Conservation (phyloP, 2,888 invertebrate genomes). For the Junonia oenone region DNA sequence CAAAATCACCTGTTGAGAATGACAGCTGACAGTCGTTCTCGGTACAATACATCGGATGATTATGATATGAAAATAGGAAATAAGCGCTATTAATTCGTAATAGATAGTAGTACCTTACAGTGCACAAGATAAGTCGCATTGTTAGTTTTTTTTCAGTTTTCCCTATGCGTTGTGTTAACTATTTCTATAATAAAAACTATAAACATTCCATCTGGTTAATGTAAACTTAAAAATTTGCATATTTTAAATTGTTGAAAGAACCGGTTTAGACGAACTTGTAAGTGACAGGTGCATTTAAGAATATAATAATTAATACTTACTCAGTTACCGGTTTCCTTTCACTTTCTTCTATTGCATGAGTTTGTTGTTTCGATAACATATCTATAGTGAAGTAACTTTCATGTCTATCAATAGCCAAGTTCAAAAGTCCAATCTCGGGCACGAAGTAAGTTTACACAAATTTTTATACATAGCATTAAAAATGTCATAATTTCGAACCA, state of each 20-base stretch:
- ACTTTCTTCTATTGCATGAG: slow-evolving; percentile 23
- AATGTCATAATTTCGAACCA: slow-evolving; percentile 3
- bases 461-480: neutral
- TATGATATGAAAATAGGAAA: no score
- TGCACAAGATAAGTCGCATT: no score
- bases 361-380: slow-evolving; percentile 20
- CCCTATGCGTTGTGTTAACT: neutral
- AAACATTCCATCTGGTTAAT: neutral
- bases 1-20: no score
- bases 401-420: slow-evolving; percentile 39
- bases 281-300: slow-evolving; percentile 18
- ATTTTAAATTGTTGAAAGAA: slow-evolving; percentile 1
- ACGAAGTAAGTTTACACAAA: slow-evolving; percentile 33
- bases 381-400: slow-evolving; percentile 25
- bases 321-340: slow-evolving; percentile 27
- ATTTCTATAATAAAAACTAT: neutral
- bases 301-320: slow-evolving; percentile 12
- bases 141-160: no score
- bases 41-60: no score
- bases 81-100: no score
- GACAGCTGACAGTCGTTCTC: no score
- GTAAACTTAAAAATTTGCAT: neutral
- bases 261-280: slow-evolving; percentile 22
- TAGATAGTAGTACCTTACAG: no score
- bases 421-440: slow-evolving; percentile 35